phyloP scores from a whole-genome alignment of 2,113 vertebrate genomes.

The Otocyon megalotis region DNA sequence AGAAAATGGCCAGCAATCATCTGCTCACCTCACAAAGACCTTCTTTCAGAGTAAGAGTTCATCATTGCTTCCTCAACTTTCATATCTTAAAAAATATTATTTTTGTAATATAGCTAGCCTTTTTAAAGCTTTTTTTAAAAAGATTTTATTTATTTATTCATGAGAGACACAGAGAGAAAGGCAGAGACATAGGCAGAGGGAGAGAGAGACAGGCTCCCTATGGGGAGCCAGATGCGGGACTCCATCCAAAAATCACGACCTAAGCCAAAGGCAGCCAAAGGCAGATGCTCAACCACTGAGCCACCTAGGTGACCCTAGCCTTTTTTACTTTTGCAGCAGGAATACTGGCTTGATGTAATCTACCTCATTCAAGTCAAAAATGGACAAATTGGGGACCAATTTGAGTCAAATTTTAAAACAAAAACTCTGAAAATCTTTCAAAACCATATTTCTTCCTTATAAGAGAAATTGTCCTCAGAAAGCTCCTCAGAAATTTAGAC shows the following conservation, averaged over 20 bases:
- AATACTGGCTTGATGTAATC: background rate
- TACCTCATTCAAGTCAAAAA: background rate
- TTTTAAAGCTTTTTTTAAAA: background rate
- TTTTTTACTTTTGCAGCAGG: background rate
- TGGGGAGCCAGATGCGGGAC: too few relatives aligned
- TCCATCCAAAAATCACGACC: too few relatives aligned
- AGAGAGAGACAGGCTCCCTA: too few relatives aligned
- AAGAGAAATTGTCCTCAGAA: background rate
- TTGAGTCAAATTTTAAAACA: background rate
- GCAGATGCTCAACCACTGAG: too few relatives aligned
- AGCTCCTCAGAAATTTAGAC: background rate
- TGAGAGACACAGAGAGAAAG: too few relatives aligned
- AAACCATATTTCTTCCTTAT: background rate
- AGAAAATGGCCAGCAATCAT: background rate
- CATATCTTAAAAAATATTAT: background rate
- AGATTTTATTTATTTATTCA: too few relatives aligned
- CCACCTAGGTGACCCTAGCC: background rate
- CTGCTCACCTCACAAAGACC: background rate
- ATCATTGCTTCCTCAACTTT: background rate
- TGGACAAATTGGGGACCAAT: background rate
- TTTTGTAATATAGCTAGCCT: background rate
- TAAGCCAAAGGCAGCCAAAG: too few relatives aligned
- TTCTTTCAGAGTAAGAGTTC: background rate
- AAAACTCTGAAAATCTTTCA: background rate
- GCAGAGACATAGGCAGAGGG: too few relatives aligned